A percentile compares a stretch with the other conserved stretches of the same genome.
Conservation (phyloP, 2,888 invertebrate genomes). For the Allacma fusca region DNA sequence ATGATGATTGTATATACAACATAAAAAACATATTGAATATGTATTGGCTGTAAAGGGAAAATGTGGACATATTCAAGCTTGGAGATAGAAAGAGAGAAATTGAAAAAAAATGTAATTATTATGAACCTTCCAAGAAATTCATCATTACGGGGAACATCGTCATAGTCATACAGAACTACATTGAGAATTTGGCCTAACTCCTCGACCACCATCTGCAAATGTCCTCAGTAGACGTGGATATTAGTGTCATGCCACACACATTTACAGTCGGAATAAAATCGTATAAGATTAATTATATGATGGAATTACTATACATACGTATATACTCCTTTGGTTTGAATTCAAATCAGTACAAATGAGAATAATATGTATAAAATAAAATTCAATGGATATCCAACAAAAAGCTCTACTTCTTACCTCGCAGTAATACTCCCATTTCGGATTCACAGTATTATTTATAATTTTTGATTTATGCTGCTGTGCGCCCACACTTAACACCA, state of each 20-base stretch:
- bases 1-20: too few relatives aligned
- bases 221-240: conserved; percentile 10
- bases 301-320: too few relatives aligned
- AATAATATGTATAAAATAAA: too few relatives aligned
- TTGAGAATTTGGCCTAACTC: conserved; percentile 76
- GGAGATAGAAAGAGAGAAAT: neutral
- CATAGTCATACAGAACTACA: conserved; percentile 84
- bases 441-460: conserved; percentile 92
- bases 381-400: too few relatives aligned
- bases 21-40: too few relatives aligned
- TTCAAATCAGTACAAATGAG: too few relatives aligned
- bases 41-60: neutral
- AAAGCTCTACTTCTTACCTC: too few relatives aligned
- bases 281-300: neutral
- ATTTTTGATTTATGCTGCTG: conserved; percentile 93
- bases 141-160: conserved; percentile 82
- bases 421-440: conserved; percentile 97
- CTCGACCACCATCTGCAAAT: conserved; percentile 61
- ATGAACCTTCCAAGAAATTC: conserved; percentile 84
- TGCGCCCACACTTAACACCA: conserved; percentile 88
- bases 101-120: neutral
- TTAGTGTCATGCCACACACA: conserved; percentile 31
- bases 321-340: too few relatives aligned
- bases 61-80: neutral
- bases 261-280: neutral